phyloP scores from a whole-genome alignment of 2,113 vertebrate genomes.

The Todiramphus saurophagus region DNA sequence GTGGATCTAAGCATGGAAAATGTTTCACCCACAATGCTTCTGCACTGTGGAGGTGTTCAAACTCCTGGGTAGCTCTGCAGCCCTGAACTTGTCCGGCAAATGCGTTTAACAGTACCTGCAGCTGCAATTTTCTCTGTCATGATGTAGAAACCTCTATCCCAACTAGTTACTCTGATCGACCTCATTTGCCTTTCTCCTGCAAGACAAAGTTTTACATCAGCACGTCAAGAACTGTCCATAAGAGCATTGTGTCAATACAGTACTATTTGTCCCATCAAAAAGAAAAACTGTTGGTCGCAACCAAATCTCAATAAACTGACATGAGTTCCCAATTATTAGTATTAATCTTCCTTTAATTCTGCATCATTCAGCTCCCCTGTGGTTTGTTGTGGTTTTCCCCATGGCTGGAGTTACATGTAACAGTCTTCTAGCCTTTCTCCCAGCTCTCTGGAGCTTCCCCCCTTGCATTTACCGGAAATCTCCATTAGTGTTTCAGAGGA shows the following conservation, averaged over 20 bases:
- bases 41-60: neutral
- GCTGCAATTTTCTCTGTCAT: neutral
- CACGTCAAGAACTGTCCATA: neutral
- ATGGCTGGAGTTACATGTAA: neutral
- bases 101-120: neutral
- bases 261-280: neutral
- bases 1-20: neutral
- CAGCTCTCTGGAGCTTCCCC: neutral
- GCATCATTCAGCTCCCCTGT: neutral
- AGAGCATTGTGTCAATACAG: neutral
- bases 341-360: neutral
- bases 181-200: neutral
- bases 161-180: neutral
- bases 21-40: neutral
- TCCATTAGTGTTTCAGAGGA: neutral
- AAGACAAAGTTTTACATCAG: neutral
- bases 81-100: neutral
- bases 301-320: neutral
- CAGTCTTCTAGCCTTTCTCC: neutral
- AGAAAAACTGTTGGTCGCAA: neutral
- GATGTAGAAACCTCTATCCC: neutral
- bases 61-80: neutral
- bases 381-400: neutral
- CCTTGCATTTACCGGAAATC: neutral
- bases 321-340: neutral